phyloP scores from a whole-genome alignment of 2,797 vertebrate genomes.

The Pseudochirops cupreus region DNA sequence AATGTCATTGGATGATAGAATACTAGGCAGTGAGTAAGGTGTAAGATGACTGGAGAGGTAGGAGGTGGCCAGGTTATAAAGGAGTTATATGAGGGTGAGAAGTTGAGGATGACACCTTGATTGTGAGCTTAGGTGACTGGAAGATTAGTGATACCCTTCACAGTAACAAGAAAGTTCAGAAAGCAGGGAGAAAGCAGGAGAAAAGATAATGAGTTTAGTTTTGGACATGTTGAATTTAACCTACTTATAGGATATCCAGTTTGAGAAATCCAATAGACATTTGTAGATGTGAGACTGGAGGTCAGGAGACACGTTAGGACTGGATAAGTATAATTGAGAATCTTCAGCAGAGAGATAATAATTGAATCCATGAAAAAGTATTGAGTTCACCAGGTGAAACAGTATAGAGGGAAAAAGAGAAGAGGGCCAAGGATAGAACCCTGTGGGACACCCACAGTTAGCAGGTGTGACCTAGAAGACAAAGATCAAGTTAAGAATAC shows the following conservation, averaged over 20 bases:
- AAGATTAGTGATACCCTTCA: neutral
- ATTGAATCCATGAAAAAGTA: neutral
- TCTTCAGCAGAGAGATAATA: neutral
- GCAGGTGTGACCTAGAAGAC: neutral
- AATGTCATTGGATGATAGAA: neutral
- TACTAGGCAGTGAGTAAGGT: neutral
- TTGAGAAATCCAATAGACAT: neutral
- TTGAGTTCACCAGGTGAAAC: neutral
- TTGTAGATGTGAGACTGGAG: neutral
- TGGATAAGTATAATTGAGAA: neutral
- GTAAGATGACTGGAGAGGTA: neutral
- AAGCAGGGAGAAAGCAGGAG: neutral
- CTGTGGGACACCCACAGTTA: neutral
- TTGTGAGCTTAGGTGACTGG: neutral
- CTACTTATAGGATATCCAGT: neutral
- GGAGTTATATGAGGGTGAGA: neutral
- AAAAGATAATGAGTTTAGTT: neutral
- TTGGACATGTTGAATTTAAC: neutral
- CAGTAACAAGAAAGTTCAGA: neutral
- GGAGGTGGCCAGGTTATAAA: neutral
- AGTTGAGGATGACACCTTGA: neutral
- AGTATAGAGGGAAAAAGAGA: neutral
- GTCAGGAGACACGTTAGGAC: neutral
- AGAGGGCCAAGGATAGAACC: neutral
- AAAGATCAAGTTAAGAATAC: neutral